phyloP scores from a whole-genome alignment of 2,797 vertebrate species.

The Discoglossus pictus region DNA sequence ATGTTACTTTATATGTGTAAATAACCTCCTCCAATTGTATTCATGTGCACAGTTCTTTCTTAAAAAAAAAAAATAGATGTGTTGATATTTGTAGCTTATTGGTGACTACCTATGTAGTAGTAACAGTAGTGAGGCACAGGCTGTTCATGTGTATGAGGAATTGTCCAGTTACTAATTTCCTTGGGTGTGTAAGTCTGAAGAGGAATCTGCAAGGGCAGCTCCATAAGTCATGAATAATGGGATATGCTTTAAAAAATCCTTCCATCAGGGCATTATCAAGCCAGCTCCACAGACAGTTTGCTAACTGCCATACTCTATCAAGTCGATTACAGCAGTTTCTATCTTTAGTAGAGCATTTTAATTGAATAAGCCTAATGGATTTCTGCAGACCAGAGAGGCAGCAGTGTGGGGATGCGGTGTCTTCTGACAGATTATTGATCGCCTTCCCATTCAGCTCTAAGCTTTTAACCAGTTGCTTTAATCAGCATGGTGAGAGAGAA shows the following conservation, averaged over 20 bases:
- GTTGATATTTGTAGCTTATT: no score
- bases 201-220: neutral
- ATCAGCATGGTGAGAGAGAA: neutral
- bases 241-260: neutral
- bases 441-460: slow-evolving; percentile 25
- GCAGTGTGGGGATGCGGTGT: slow-evolving; percentile 7
- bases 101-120: no score
- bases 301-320: slow-evolving; percentile 24
- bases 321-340: slow-evolving; percentile 44
- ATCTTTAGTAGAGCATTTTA: slow-evolving; percentile 47
- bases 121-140: no score
- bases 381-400: slow-evolving; percentile 36
- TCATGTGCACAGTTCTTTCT: no score
- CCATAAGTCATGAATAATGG: slow-evolving; percentile 1
- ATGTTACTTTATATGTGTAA: no score
- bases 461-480: slow-evolving; percentile 36
- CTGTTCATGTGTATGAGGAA: no score
- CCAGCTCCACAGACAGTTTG: slow-evolving; percentile 14
- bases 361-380: slow-evolving; percentile 48
- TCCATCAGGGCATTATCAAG: slow-evolving; percentile 17
- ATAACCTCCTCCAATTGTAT: no score
- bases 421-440: slow-evolving; percentile 38
- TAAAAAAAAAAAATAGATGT: no score
- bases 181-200: neutral
- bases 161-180: no score